Percentiles rank a stretch among this genome's conserved stretches.
These are phyloP conservation scores for Keiferia lycopersicella DNA, from an alignment of 2,888 invertebrate species.

Conservation along the genomic window DNA sequence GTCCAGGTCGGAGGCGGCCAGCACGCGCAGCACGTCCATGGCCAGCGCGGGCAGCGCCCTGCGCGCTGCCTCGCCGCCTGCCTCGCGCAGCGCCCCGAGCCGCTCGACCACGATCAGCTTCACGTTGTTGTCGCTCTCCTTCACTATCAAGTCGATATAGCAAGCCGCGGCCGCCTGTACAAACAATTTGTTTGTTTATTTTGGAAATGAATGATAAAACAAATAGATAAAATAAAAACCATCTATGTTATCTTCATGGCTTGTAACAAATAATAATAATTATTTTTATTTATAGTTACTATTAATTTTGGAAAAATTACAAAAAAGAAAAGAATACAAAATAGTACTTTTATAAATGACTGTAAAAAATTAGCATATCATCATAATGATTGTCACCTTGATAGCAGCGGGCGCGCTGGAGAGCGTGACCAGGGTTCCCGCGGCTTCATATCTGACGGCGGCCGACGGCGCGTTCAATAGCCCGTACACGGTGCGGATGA, in stretches of 20 bases:
- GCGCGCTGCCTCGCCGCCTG: conserved; percentile 91
- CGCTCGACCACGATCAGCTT: conserved; percentile 98
- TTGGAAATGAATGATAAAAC: too few species aligned
- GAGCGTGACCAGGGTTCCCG: conserved; percentile 97
- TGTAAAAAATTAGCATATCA: too few species aligned
- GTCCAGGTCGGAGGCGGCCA: conserved; percentile 96
- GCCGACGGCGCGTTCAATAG: conserved; percentile 96
- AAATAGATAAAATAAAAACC: too few species aligned
- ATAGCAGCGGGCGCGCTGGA: conserved; percentile 99
- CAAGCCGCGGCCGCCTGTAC: conserved; percentile 94
- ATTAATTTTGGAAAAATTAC: too few species aligned
- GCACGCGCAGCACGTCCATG: conserved; percentile 98
- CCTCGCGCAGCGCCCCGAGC: conserved; percentile 91
- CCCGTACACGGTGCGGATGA: conserved; percentile 99
- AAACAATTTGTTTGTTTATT: too few species aligned
- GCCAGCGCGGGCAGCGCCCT: conserved; percentile 92
- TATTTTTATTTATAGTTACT: too few species aligned
- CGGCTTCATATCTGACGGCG: conserved; percentile 99
- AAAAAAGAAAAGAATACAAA: too few species aligned
- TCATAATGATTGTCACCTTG: too few species aligned
- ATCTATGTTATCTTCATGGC: too few species aligned
- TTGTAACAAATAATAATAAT: too few species aligned
- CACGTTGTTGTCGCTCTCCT: conserved; percentile 99
- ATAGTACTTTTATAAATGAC: too few species aligned
- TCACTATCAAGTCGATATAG: conserved; percentile 99